A percentile compares a stretch with the other conserved stretches of the same genome.
Evolutionary conservation across 2,113 vertebrate genomes (phyloP).

Genomic region (Dicerorhinus sumatrensis): DNA sequence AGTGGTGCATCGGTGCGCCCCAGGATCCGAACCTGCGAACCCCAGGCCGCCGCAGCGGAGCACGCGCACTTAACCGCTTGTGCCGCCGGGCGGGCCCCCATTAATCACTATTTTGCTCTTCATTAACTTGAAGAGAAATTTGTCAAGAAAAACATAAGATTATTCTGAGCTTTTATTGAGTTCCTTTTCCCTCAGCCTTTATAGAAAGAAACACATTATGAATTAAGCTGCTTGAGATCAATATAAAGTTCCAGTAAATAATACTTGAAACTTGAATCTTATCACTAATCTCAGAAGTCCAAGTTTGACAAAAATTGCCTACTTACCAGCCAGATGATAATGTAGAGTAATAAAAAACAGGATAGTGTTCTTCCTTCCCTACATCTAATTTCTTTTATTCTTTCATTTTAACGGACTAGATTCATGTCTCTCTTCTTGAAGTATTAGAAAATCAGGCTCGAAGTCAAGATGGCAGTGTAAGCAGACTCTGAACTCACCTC

Average conservation of each 20-base stretch:
- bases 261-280: not conserved
- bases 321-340: not conserved
- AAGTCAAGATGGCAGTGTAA: too few relatives aligned
- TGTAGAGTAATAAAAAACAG: not conserved
- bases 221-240: not conserved
- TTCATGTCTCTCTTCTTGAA: not conserved
- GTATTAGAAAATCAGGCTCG: not conserved
- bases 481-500: too few relatives aligned
- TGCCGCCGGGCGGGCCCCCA: not conserved
- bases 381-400: not conserved
- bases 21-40: too few relatives aligned
- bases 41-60: too few relatives aligned
- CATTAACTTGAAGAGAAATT: slow-evolving; percentile 42
- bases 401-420: not conserved
- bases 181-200: slow-evolving; percentile 11
- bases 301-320: not conserved
- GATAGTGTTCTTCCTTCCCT: not conserved
- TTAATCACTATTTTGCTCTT: slow-evolving; percentile 15
- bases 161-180: slow-evolving; percentile 18
- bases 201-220: not conserved
- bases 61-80: too few relatives aligned
- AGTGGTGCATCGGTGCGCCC: too few relatives aligned
- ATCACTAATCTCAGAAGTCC: not conserved
- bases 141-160: not conserved
- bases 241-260: slow-evolving; percentile 17